phyloP scores from a whole-genome alignment of 2,888 invertebrate species.

The Pyrocoelia pectoralis region DNA sequence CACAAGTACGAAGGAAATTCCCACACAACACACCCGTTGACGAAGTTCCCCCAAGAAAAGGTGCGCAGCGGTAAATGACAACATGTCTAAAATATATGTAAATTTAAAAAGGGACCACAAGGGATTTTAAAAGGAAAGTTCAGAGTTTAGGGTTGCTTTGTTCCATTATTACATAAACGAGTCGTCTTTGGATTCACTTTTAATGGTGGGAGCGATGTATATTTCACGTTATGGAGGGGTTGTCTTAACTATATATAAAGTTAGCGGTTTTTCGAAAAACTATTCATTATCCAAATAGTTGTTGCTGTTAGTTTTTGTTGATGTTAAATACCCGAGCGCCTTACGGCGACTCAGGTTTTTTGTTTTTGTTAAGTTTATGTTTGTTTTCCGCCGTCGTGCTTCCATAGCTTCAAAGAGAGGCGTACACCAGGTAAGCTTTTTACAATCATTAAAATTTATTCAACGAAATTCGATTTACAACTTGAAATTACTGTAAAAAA shows the following conservation, averaged over 20 bases:
- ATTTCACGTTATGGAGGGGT: slow-evolving; percentile 19
- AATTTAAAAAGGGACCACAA: slow-evolving; percentile 30
- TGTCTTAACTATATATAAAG: slow-evolving; percentile 27
- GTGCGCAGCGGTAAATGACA: slow-evolving; percentile 18
- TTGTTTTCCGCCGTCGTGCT: slow-evolving; percentile 4
- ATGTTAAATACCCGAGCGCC: slow-evolving; percentile 20
- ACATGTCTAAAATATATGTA: slow-evolving; percentile 31
- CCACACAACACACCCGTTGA: slow-evolving; percentile 9
- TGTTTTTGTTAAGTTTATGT: slow-evolving; percentile 31
- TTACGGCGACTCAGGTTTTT: slow-evolving; percentile 18
- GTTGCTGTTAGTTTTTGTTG: slow-evolving; percentile 24
- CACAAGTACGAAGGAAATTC: slow-evolving; percentile 2
- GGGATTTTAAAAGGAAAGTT: slow-evolving; percentile 30
- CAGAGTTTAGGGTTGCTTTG: slow-evolving; percentile 27
- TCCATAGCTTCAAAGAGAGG: background rate
- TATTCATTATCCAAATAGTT: slow-evolving; percentile 20
- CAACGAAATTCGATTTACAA: too few species aligned
- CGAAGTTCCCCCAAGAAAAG: slow-evolving; percentile 11
- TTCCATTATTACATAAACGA: slow-evolving; percentile 32
- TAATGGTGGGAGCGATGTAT: slow-evolving; percentile 28
- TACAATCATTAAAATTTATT: too few species aligned
- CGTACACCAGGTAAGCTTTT: background rate
- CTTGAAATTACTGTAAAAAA: too few species aligned
- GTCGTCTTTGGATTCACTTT: slow-evolving; percentile 18
- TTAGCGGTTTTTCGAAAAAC: slow-evolving; percentile 25